These are phyloP conservation scores for Trididemnum nubilum DNA, from an alignment of 23 tunicate genomes.

Conservation along the genomic window DNA sequence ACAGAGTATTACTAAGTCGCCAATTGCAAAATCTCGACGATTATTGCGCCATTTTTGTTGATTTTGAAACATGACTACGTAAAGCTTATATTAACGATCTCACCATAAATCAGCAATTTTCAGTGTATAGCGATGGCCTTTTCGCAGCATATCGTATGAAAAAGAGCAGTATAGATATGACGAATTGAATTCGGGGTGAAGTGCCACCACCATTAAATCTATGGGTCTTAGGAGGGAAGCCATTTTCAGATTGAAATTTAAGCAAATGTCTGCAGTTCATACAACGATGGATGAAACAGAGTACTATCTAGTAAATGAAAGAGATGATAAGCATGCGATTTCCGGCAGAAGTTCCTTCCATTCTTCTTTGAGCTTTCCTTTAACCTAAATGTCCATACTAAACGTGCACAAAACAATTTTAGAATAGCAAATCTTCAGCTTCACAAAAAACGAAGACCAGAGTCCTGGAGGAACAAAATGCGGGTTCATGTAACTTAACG, in stretches of 20 bases:
- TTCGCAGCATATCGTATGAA: too few relatives aligned
- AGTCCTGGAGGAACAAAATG: slow-evolving; percentile 8
- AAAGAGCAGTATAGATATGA: too few relatives aligned
- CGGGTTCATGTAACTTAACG: slow-evolving; percentile 2
- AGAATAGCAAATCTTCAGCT: slow-evolving; percentile 15
- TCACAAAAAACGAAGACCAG: slow-evolving; percentile 10
- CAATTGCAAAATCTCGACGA: too few relatives aligned
- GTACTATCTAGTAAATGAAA: background rate
- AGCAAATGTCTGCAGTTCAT: background rate
- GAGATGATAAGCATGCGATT: background rate
- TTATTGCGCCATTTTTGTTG: too few relatives aligned
- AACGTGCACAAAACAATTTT: background rate
- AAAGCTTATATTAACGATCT: too few relatives aligned
- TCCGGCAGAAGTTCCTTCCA: background rate
- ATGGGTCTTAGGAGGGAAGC: background rate
- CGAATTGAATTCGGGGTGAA: too few relatives aligned
- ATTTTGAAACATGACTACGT: too few relatives aligned
- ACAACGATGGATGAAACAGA: background rate
- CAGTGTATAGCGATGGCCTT: too few relatives aligned
- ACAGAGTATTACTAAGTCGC: too few relatives aligned
- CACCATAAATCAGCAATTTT: too few relatives aligned
- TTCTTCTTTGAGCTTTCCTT: background rate
- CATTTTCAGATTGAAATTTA: background rate
- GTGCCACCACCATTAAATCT: background rate
- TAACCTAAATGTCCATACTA: background rate